A percentile compares a stretch with the other conserved stretches of the same genome.
These are phyloP conservation scores for Papilio machaon DNA, from an alignment of 1,140 invertebrate genomes.

Conservation along the genomic window DNA sequence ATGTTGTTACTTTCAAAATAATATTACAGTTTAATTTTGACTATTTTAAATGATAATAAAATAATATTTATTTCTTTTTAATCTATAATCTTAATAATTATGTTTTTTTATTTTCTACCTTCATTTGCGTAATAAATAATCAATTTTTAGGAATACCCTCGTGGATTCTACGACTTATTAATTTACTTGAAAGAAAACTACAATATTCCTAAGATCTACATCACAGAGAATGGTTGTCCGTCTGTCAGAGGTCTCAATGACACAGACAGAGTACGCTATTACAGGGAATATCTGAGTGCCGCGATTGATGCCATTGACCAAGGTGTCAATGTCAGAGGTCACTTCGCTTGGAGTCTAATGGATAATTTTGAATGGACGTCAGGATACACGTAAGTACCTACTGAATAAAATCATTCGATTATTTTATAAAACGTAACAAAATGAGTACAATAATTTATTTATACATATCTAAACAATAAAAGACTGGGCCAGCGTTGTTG, in stretches of 20 bases:
- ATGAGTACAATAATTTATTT: no score
- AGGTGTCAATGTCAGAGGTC: conserved; percentile 38
- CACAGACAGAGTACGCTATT: conserved; percentile 34
- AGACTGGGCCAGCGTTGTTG: no score
- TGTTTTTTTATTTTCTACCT: neutral
- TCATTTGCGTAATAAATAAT: no score
- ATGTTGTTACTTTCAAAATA: no score
- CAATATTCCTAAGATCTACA: conserved; percentile 46
- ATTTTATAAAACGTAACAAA: no score
- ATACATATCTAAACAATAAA: no score
- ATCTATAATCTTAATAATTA: neutral
- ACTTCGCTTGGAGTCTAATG: conserved; percentile 40
- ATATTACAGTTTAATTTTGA: no score
- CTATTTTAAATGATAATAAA: no score
- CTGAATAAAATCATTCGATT: no score
- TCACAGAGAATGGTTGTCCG: conserved; percentile 53
- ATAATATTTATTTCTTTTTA: no score
- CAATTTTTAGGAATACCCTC: conserved; percentile 48
- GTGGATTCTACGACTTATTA: conserved; percentile 49
- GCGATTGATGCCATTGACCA: conserved; percentile 35
- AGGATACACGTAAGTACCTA: conserved; percentile 35
- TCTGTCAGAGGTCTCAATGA: conserved; percentile 29
- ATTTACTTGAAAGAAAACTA: conserved; percentile 47
- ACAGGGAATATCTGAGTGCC: conserved; percentile 38
- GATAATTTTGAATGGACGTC: conserved; percentile 42